Evolutionary conservation across 2,888 invertebrate species (phyloP), one percentile per base, ranked within the genome.

Genomic region (Himalopsyche japonica): DNA sequence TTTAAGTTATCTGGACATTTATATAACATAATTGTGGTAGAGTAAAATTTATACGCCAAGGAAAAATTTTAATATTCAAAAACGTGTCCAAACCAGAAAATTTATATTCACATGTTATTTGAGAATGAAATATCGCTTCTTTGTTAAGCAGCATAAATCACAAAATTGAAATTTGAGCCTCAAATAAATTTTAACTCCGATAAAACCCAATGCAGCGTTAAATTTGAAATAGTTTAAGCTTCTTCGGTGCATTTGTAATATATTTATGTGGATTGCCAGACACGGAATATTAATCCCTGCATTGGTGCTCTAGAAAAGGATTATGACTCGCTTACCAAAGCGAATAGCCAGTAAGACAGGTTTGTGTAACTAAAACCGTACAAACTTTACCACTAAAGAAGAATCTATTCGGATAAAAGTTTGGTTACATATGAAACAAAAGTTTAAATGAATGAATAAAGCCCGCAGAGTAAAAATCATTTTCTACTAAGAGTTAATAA

Each of bases 231-330:
- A 79, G 79, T 79, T 79, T 76, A 49, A 82, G 78, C 48, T 64
- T n/a, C 48, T 77, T 49, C 24, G n/a, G 48, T 24, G 77, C 82
- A 79, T 79, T 82, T 78, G 30, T 82, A 49, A 82, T 79, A 34
- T 48, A 82, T 82, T 82, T 34, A 82, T 78, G 47, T 43, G 57
- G 43, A 82, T 82, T 37, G 57, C 81, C 79, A 77, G 78, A 82
- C 15, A 47, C 24, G 80, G 64, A 82, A 79, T 49, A 79, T 78
- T 78, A 82, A 82, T 82, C 81, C 76, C n/a, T 76, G 77, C 43
- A 77, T 34, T 77, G 77, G 77, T 77, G 43, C n/a, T 77, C 43
- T 32, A 34, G 37, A 77, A 43, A 77, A 37, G 77, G 32, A 77
- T 77, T 77, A 77, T 37, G n/a, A 32, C 43, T 77, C 43, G 77